Percentiles rank a stretch among this genome's conserved stretches.
phyloP scores from a whole-genome alignment of 2,888 invertebrate genomes.

The Cephus pygmeus region DNA sequence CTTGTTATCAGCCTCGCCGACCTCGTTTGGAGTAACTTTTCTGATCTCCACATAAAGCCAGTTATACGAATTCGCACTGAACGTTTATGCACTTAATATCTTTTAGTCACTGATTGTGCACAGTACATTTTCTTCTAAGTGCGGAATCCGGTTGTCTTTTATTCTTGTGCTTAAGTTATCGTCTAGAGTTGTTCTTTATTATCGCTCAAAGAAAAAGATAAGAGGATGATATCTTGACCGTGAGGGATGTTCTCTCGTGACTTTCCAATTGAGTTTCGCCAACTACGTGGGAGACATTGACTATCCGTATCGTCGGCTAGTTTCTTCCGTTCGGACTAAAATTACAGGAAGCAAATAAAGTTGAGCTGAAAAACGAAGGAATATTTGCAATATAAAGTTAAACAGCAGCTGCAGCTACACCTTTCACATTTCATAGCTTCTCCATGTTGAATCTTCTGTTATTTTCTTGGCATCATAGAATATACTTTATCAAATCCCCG shows the following conservation, averaged over 20 bases:
- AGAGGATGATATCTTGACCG: not conserved
- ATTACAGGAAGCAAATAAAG: not conserved
- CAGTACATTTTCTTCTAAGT: not conserved
- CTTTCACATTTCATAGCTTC: not conserved
- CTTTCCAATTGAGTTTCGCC: not conserved
- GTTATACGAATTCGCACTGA: not conserved
- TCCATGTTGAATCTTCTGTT: not conserved
- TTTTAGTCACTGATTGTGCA: not conserved
- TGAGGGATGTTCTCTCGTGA: not conserved
- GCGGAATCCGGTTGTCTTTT: not conserved
- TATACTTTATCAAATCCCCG: not conserved
- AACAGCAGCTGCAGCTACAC: not conserved
- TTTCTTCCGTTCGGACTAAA: not conserved
- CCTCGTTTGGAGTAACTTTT: not conserved
- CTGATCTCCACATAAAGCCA: not conserved
- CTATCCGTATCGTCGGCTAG: not conserved
- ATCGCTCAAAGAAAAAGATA: not conserved
- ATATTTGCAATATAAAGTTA: not conserved
- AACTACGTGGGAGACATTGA: not conserved
- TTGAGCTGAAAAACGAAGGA: not conserved
- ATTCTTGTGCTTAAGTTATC: not conserved
- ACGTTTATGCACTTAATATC: not conserved
- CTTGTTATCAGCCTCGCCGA: not conserved
- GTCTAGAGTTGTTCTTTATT: not conserved
- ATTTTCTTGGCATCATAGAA: not conserved